Base-by-base conservation (phyloP, 2,797 vertebrate genomes). In the Hylomyscus alleni region DNA sequence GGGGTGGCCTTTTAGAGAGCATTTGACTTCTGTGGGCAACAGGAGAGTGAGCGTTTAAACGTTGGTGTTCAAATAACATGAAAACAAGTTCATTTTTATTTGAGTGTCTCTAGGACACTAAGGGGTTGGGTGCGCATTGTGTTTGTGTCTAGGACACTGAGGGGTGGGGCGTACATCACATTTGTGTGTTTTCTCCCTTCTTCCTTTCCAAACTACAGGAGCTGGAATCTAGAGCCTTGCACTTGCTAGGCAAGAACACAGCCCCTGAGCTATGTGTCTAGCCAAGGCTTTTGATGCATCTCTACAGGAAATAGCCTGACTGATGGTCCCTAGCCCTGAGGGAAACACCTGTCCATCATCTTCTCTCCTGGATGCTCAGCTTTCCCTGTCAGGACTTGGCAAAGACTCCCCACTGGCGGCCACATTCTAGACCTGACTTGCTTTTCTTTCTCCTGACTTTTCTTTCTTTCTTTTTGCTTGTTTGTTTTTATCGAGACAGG, bases 301-400 rank as follows among this genome's bases (percentile, higher is more conserved):
- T 60, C 65, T 73, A 47, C 40, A 82, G 54, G 86, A 86, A 34
- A 14, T 19, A 82, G 50, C 67, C n/a, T 44, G 29, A n/a, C 40
- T 83, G 72, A 54, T 15, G 34, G 40, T 44, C 5, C 19, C 15
- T 62, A n/a, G 44, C 19, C 69, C 67, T n/a, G 26, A 7, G 31
- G 31, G 14, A 6, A 17, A 1, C 2, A 6, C 14, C 60, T 44
- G 19, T 44, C 47, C 58, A n/a, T 67, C 20, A 0, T 24, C 1
- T 72, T 34, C 67, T 37, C 26, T 87, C 47, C 20, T 7, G 56
- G 13, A 26, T 26, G 14, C 2, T 78, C 20, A 29, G 34, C 20
- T 58, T 1, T 40, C 10, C 54, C 44, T 37, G 11, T 40, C 60
- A 11, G 72, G 47, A 20, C 31, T 34, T 40, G 34, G 9, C 26